These are phyloP conservation scores for Caenorhabditis wallacei DNA, from an alignment of 2,888 invertebrate species.

Conservation along the genomic window DNA sequence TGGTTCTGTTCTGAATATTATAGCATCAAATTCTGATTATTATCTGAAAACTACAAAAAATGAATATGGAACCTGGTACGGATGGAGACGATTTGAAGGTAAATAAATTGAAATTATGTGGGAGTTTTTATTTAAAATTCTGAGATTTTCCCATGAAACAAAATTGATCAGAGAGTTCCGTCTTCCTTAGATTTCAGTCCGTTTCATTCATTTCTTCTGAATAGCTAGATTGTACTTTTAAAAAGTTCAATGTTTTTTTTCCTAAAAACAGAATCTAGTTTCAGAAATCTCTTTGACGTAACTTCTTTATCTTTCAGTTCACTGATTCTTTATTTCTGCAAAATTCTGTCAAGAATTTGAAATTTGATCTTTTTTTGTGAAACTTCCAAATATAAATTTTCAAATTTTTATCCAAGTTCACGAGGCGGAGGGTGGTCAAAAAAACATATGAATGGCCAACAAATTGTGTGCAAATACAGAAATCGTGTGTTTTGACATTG, in stretches of 20 bases:
- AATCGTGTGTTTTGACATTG: constrained; percentile 37
- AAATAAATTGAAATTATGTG: background rate
- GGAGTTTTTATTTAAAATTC: too few relatives aligned
- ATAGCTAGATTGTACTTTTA: too few relatives aligned
- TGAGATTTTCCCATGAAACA: too few relatives aligned
- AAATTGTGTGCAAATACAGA: constrained; percentile 37
- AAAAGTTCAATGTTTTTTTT: background rate
- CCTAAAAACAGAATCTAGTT: constrained; percentile 5
- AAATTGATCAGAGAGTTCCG: too few relatives aligned
- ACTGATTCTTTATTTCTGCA: background rate
- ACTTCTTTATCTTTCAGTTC: background rate
- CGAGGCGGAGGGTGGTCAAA: constrained; percentile 3
- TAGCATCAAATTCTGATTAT: background rate
- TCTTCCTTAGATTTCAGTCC: too few relatives aligned
- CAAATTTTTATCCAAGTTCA: background rate
- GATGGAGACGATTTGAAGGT: background rate
- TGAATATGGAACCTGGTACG: background rate
- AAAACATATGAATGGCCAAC: constrained; percentile 43
- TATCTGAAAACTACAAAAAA: background rate
- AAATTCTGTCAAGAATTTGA: background rate
- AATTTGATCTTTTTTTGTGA: constrained; percentile 14
- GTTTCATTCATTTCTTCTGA: too few relatives aligned
- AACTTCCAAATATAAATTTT: constrained; percentile 4
- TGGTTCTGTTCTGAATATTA: background rate
- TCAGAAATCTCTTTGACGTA: background rate